Evolutionary conservation across 2,113 vertebrate genomes (phyloP), one percentile per base, ranked within the genome.

Genomic region (Cyprinodon brontotheroides): DNA sequence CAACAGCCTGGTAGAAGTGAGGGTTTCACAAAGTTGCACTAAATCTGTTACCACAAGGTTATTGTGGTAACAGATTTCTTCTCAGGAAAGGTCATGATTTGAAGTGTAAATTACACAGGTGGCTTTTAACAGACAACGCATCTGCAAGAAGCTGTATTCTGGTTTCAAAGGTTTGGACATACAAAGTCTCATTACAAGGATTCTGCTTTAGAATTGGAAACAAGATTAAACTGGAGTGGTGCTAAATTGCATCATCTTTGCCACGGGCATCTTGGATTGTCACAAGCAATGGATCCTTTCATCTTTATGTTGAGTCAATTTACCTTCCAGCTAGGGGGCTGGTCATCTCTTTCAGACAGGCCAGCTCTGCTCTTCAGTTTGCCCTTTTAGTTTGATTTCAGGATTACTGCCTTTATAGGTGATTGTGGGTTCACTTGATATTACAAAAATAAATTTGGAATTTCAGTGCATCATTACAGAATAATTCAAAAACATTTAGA

Each of bases 241-340:
- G 66, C 72, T 80, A 85, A 88, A 91, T 91, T 47, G 75, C 79
- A 87, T 86, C 77, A 83, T 88, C 61, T 68, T 77, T 12, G 77
- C 82, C 81, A 74, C 67, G 61, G 84, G 80, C 79, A 40, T 82
- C 48, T 36, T 79, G 63, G 73, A 61, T 75, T 88, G 84, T 84
- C 80, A 77, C 71, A 77, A 67, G 41, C 82, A 87, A 73, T 83
- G 79, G 61, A 71, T 36, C 62, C 65, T 74, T 74, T 87, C 75
- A 57, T 85, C 59, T 73, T 63, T 82, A 39, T 70, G 65, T 84
- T 72, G 40, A 61, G 68, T 74, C 59, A 5, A n/a, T 67, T 79
- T 81, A 57, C 22, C 69, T 75, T 72, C 59, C 20, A 36, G 57
- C 4, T 0, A 81, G 61, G 79, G 70, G 77, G 80, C 72, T 74